A percentile compares a stretch with the other conserved stretches of the same genome.
Evolutionary conservation across 2,888 invertebrate species (phyloP).

Genomic region (Yponomeuta cagnagella): DNA sequence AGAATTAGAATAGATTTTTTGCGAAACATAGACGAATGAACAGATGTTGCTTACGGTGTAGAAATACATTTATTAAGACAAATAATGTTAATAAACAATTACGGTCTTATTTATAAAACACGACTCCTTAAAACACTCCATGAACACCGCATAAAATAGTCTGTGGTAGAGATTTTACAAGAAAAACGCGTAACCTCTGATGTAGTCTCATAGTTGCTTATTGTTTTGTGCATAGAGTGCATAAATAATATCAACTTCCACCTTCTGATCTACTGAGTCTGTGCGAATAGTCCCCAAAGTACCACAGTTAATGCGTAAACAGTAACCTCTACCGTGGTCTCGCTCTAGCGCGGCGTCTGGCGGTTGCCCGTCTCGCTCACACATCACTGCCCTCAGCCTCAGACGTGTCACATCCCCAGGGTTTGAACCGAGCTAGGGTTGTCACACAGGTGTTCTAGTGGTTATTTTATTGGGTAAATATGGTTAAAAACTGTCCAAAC

Average conservation of each 20-base stretch:
- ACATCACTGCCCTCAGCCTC: neutral
- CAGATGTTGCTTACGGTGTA: too few species aligned
- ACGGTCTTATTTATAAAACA: too few species aligned
- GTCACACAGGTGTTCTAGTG: neutral
- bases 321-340: neutral
- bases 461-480: neutral
- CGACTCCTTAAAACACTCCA: too few species aligned
- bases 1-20: too few species aligned
- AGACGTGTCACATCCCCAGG: neutral
- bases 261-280: neutral
- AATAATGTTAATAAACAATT: too few species aligned
- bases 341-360: neutral
- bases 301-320: conserved; percentile 1
- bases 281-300: neutral
- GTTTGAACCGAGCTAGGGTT: neutral
- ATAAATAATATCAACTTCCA: neutral
- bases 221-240: too few species aligned
- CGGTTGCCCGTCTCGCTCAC: neutral
- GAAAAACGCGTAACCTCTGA: too few species aligned
- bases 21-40: too few species aligned
- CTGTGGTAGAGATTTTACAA: too few species aligned
- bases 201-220: neutral
- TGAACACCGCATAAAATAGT: too few species aligned
- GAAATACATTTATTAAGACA: too few species aligned
- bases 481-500: neutral